Percentiles rank a stretch among this genome's conserved stretches.
Evolutionary conservation across 2,888 invertebrate species (phyloP).

Genomic region (Nowickia ferox): DNA sequence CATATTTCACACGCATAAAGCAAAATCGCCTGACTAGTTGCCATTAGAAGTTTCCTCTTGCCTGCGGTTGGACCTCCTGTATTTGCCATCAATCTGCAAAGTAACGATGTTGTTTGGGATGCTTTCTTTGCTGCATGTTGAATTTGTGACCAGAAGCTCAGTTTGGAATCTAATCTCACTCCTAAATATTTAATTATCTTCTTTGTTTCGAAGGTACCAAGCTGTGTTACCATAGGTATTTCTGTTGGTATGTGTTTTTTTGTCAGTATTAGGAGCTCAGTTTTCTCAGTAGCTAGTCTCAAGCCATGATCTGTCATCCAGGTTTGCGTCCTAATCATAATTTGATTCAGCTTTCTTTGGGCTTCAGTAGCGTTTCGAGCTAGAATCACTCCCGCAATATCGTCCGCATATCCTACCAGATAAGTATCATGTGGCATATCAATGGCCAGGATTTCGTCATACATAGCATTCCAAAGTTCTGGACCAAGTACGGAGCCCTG

Average conservation of each 20-base stretch:
- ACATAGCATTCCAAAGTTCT: neutral
- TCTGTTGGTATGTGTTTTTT: too few relatives aligned
- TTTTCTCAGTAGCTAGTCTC: too few relatives aligned
- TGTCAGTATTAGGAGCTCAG: neutral
- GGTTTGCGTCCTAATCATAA: too few relatives aligned
- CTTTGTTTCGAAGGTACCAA: neutral
- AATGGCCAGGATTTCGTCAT: neutral
- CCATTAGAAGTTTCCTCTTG: neutral
- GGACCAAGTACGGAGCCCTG: neutral
- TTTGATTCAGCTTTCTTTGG: too few relatives aligned
- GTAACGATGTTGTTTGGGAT: neutral
- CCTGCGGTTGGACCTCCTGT: neutral
- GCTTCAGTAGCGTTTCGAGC: too few relatives aligned
- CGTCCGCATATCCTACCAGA: neutral
- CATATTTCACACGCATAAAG: too few relatives aligned
- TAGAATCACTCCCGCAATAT: neutral
- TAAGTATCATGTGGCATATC: too few relatives aligned
- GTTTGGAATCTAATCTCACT: slow-evolving; percentile 15
- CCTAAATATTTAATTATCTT: slow-evolving; percentile 7
- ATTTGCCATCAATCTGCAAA: slow-evolving; percentile 17
- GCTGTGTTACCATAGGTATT: neutral
- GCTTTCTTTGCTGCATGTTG: neutral
- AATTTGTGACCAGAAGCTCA: neutral
- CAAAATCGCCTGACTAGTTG: too few relatives aligned
- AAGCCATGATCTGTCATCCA: neutral